phyloP scores from a whole-genome alignment of 1,140 invertebrate species.

The Drosophila murphyi region DNA sequence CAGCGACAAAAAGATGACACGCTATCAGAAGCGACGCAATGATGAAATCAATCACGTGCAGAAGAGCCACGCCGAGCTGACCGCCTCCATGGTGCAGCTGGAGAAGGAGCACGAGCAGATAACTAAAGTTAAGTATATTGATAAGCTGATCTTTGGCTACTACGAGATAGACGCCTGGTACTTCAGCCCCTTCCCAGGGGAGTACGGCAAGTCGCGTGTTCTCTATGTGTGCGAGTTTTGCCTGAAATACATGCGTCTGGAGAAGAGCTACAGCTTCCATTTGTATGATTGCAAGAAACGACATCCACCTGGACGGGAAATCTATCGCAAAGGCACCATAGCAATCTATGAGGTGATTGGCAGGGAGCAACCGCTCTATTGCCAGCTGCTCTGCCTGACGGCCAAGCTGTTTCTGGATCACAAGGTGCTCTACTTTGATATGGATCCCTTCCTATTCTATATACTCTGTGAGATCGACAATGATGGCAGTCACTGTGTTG shows the following conservation, averaged over 20 bases:
- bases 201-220: constrained; percentile 97
- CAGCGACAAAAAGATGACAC: constrained; percentile 95
- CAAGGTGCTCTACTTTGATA: constrained; percentile 98
- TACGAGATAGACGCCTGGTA: constrained; percentile 99
- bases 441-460: constrained; percentile 98
- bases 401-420: constrained; percentile 99
- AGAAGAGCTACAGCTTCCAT: constrained; percentile 92
- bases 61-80: constrained; percentile 97
- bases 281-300: constrained; percentile 92
- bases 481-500: constrained; percentile 97
- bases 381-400: constrained; percentile 97
- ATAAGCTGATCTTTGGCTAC: constrained; percentile 97
- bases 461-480: constrained; percentile 97
- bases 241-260: constrained; percentile 97
- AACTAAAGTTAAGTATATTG: constrained; percentile 99
- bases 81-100: constrained; percentile 97
- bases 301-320: constrained; percentile 95
- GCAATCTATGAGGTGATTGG: constrained; percentile 97
- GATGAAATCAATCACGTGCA: constrained; percentile 99
- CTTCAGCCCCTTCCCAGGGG: constrained; percentile 98
- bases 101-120: constrained; percentile 99
- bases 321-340: constrained; percentile 95
- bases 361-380: constrained; percentile 96
- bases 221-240: constrained; percentile 99
- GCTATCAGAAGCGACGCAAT: constrained; percentile 98